phyloP scores from a whole-genome alignment of 2,888 invertebrate genomes.

The Cynaeus angustus region DNA sequence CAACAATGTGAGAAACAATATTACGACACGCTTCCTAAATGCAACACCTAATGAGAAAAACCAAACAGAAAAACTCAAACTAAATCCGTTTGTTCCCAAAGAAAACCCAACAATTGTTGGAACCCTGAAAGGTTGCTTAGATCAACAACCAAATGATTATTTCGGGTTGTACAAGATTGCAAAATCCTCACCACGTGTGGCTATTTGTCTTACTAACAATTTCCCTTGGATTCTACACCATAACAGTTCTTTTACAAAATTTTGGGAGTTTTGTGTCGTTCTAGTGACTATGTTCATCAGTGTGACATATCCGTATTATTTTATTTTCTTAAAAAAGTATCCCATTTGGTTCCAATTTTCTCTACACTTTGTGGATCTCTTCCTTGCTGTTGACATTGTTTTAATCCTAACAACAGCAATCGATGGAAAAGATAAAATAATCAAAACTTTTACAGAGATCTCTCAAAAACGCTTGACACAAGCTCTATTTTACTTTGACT shows the following conservation, averaged over 20 bases:
- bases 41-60: not conserved
- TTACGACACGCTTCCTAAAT: conserved; percentile 51
- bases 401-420: conserved; percentile 73
- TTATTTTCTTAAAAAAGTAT: conserved; percentile 71
- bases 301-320: conserved; percentile 73
- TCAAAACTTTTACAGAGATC: conserved; percentile 68
- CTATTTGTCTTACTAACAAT: conserved; percentile 67
- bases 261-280: conserved; percentile 73
- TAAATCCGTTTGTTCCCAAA: not conserved
- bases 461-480: conserved; percentile 71
- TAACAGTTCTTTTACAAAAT: conserved; percentile 71
- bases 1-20: conserved; percentile 43
- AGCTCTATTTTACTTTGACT: conserved; percentile 73
- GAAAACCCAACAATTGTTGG: conserved; percentile 40
- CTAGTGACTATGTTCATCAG: conserved; percentile 70
- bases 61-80: conserved; percentile 3
- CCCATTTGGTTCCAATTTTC: conserved; percentile 70
- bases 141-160: no score
- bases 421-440: conserved; percentile 69
- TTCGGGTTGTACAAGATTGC: not conserved
- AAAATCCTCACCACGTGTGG: conserved; percentile 3
- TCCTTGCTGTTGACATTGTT: conserved; percentile 71
- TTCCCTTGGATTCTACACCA: conserved; percentile 74
- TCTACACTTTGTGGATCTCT: conserved; percentile 70
- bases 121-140: conserved; percentile 45